These are phyloP conservation scores for Tricholaema leucomelas DNA, from an alignment of 2,113 vertebrate species.

Conservation along the genomic window DNA sequence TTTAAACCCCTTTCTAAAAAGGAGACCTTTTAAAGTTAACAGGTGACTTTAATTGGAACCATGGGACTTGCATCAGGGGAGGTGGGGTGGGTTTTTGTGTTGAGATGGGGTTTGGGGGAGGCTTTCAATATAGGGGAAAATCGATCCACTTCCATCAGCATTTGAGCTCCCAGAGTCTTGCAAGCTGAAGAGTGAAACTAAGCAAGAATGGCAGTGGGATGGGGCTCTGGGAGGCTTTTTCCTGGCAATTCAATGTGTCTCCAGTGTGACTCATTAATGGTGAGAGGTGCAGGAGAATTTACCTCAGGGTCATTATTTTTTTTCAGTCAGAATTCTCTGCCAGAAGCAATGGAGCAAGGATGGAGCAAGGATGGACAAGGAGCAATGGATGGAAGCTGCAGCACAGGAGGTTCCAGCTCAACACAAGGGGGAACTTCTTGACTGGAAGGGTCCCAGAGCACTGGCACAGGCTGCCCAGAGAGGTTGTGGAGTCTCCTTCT, in stretches of 20 bases:
- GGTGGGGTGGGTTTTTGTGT: neutral
- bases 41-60: slow-evolving; percentile 99
- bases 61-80: slow-evolving; percentile 80
- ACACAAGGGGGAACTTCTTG: too few species aligned
- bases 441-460: too few species aligned
- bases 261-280: neutral
- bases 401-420: too few species aligned
- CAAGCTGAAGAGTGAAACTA: slow-evolving; percentile 66
- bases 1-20: slow-evolving; percentile 97
- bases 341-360: too few species aligned
- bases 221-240: neutral
- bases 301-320: neutral
- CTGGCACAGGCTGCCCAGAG: too few species aligned
- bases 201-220: slow-evolving; percentile 35
- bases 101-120: slow-evolving; percentile 68
- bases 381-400: too few species aligned
- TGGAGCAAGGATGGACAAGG: too few species aligned
- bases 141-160: slow-evolving; percentile 83
- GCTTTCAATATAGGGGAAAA: slow-evolving; percentile 76
- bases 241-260: neutral
- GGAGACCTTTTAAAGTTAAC: slow-evolving; percentile 93
- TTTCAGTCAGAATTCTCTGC: neutral
- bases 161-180: slow-evolving; percentile 75
- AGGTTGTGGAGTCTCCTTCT: too few species aligned
- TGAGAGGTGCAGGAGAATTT: neutral